Conservation (phyloP, 2,797 vertebrate genomes). For the Monodelphis domestica region DNA sequence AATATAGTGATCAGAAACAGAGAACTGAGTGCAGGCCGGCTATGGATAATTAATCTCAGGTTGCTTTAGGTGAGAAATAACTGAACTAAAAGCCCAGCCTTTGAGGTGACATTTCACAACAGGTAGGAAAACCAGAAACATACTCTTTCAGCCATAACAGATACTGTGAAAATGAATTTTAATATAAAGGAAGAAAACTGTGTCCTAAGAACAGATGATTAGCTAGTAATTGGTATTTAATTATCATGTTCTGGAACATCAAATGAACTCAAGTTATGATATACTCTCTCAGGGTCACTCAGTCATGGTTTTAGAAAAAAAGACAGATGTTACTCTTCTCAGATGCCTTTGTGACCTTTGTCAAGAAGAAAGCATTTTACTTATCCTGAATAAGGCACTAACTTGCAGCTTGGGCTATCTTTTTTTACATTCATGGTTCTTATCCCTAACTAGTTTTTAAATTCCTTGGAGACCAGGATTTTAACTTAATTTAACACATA, state of each 20-base stretch:
- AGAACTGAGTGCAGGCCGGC: slow-evolving; percentile 58
- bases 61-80: slow-evolving; percentile 63
- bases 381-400: background rate
- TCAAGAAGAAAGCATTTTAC: background rate
- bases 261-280: background rate
- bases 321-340: background rate
- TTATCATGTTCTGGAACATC: slow-evolving; percentile 7
- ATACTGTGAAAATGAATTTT: background rate
- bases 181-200: background rate
- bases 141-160: slow-evolving; percentile 43
- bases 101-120: slow-evolving; percentile 65
- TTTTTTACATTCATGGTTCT: background rate
- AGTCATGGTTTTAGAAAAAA: background rate
- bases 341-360: too few species aligned
- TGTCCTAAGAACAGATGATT: background rate
- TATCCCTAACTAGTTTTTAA: background rate
- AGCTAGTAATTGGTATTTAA: background rate
- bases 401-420: background rate
- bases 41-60: slow-evolving; percentile 62
- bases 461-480: background rate
- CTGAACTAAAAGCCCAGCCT: slow-evolving; percentile 48
- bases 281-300: background rate
- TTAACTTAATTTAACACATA: background rate
- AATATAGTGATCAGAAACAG: slow-evolving; percentile 77
- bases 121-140: slow-evolving; percentile 61